Evolutionary conservation across 2,113 vertebrate species (phyloP).

Genomic region (Cyprinodon variegatus): DNA sequence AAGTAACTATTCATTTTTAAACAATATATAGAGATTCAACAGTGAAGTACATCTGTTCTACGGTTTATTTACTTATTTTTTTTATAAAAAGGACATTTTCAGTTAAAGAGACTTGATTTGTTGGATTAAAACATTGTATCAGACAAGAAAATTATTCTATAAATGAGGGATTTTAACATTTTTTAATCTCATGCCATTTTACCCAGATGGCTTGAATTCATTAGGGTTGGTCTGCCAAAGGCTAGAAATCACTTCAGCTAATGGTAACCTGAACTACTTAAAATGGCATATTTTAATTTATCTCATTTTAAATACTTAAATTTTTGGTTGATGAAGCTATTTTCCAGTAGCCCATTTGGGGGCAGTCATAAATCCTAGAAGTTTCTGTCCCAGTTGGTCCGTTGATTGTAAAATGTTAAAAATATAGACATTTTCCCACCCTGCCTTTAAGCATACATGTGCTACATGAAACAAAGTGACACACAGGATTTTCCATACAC

Average conservation of each 20-base stretch:
- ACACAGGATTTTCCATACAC: background rate
- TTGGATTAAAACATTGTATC: background rate
- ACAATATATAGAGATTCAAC: background rate
- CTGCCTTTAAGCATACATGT: background rate
- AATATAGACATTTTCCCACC: background rate
- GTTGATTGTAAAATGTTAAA: background rate
- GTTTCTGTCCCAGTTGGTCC: background rate
- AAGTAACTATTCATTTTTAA: background rate
- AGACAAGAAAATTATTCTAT: background rate
- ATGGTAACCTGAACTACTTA: background rate
- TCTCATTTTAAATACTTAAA: background rate
- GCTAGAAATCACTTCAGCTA: background rate
- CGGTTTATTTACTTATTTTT: too few species aligned
- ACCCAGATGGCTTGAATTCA: background rate
- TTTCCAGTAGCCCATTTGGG: background rate
- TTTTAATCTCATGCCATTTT: background rate
- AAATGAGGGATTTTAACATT: background rate
- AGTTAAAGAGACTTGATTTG: background rate
- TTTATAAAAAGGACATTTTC: too few species aligned
- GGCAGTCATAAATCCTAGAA: background rate
- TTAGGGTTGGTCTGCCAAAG: background rate
- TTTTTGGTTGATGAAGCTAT: background rate
- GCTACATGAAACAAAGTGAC: too few species aligned
- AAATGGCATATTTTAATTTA: background rate
- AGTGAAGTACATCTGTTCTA: too few species aligned